Conservation (phyloP, 2,797 vertebrate species). For the Rousettus madagascariensis region DNA sequence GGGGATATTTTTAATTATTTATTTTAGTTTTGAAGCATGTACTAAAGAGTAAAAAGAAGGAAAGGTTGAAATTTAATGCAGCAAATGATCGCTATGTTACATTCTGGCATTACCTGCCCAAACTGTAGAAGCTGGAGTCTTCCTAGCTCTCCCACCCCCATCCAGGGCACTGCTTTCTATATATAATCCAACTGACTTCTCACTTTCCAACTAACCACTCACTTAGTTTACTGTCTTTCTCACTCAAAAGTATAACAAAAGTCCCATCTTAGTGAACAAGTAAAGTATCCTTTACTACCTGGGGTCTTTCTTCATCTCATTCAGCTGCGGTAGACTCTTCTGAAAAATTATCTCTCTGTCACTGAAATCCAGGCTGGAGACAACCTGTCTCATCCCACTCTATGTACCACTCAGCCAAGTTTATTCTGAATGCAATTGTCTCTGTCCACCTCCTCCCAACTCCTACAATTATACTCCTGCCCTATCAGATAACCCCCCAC, state of each 20-base stretch:
- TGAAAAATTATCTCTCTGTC: background rate
- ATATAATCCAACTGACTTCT: background rate
- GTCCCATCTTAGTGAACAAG: background rate
- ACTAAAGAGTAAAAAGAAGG: background rate
- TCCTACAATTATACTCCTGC: background rate
- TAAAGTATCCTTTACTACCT: background rate
- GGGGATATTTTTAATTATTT: background rate
- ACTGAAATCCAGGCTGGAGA: background rate
- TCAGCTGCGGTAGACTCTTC: background rate
- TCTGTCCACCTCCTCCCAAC: too few relatives aligned
- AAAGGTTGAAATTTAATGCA: background rate
- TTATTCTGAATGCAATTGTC: background rate
- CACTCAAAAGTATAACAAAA: conserved; percentile 1
- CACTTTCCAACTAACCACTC: background rate
- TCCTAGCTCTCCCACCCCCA: background rate
- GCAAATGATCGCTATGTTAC: background rate
- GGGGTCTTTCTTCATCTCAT: background rate
- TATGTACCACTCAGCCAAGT: background rate
- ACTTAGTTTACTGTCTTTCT: background rate
- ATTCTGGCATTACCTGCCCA: background rate
- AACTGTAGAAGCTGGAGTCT: background rate
- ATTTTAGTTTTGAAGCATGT: background rate
- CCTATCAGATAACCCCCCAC: conserved; percentile 34
- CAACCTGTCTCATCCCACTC: background rate
- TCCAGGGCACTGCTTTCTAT: background rate